A percentile compares a stretch with the other conserved stretches of the same genome.
phyloP scores from a whole-genome alignment of 2,888 invertebrate genomes.

The Cylloceria caligata region DNA sequence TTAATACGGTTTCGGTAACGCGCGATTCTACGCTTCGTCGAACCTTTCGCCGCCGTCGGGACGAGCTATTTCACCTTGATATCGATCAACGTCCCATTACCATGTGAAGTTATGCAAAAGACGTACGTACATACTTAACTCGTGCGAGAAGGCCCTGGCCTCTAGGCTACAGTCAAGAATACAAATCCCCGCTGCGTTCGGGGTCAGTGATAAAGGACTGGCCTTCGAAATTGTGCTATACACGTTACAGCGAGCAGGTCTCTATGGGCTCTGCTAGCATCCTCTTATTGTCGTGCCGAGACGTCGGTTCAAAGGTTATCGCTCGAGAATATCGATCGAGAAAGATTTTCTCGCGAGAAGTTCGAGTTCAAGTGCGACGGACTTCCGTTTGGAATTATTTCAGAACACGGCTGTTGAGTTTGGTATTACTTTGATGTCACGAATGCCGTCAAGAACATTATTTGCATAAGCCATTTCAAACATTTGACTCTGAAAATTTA shows the following conservation, averaged over 20 bases:
- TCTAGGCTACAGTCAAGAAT: constrained; percentile 10
- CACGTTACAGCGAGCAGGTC: constrained; percentile 37
- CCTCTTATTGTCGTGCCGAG: neutral
- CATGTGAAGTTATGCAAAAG: constrained; percentile 65
- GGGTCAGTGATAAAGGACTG: constrained; percentile 69
- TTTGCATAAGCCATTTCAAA: too few species aligned
- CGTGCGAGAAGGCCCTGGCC: neutral
- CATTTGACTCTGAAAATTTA: too few species aligned
- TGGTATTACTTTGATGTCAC: too few species aligned
- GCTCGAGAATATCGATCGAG: constrained; percentile 49
- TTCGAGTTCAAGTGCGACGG: constrained; percentile 37
- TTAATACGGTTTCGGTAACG: constrained; percentile 72
- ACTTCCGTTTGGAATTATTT: constrained; percentile 44
- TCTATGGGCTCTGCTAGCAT: constrained; percentile 1
- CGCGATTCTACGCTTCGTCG: constrained; percentile 69
- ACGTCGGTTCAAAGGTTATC: constrained; percentile 37
- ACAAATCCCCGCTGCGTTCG: constrained; percentile 55
- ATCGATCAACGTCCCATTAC: constrained; percentile 70
- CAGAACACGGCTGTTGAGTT: too few species aligned
- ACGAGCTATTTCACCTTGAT: constrained; percentile 64
- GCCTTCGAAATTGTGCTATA: constrained; percentile 51
- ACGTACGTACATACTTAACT: constrained; percentile 12
- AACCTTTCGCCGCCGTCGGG: constrained; percentile 41
- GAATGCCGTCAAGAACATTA: too few species aligned
- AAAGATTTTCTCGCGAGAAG: constrained; percentile 35